A percentile compares a stretch with the other conserved stretches of the same genome.
Evolutionary conservation across 2,888 invertebrate genomes (phyloP).

Genomic region (Drosophila siamana): DNA sequence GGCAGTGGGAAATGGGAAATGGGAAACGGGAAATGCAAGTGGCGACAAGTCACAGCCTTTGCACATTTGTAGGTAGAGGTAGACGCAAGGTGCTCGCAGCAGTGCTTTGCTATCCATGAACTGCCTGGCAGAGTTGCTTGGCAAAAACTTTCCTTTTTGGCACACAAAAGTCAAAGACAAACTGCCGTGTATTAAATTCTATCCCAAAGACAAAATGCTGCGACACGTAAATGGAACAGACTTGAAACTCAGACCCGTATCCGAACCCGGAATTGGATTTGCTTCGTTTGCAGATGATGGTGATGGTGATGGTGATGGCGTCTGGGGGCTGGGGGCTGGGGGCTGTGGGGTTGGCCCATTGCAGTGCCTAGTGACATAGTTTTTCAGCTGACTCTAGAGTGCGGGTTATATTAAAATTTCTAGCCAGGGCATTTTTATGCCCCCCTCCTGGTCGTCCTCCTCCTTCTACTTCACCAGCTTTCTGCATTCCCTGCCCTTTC

Average conservation of each 20-base stretch:
- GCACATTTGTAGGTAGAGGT: conserved; percentile 69
- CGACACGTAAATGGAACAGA: conserved; percentile 56
- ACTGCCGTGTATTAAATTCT: conserved; percentile 79
- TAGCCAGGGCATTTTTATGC: conserved; percentile 71
- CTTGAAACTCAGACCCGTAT: neutral
- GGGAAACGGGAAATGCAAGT: conserved; percentile 58
- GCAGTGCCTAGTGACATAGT: conserved; percentile 68
- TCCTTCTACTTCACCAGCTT: neutral
- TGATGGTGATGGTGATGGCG: too few relatives aligned
- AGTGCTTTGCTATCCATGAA: neutral
- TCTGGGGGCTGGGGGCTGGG: too few relatives aligned
- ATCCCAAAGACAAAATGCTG: conserved; percentile 78
- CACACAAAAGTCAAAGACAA: conserved; percentile 71
- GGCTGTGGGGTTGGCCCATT: neutral
- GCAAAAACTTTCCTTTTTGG: conserved; percentile 41
- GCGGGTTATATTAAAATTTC: conserved; percentile 75
- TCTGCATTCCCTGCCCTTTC: neutral
- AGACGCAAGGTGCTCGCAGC: conserved; percentile 20
- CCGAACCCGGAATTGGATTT: conserved; percentile 65
- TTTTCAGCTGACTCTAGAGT: conserved; percentile 40
- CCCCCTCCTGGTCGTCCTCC: conserved; percentile 6
- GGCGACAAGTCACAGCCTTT: conserved; percentile 75
- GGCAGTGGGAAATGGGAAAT: conserved; percentile 28
- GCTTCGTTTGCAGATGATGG: conserved; percentile 72
- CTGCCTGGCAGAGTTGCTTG: conserved; percentile 39